A percentile compares a stretch with the other conserved stretches of the same genome.
Evolutionary conservation across 2,888 invertebrate species (phyloP).

Genomic region (Temnothorax ravouxi): DNA sequence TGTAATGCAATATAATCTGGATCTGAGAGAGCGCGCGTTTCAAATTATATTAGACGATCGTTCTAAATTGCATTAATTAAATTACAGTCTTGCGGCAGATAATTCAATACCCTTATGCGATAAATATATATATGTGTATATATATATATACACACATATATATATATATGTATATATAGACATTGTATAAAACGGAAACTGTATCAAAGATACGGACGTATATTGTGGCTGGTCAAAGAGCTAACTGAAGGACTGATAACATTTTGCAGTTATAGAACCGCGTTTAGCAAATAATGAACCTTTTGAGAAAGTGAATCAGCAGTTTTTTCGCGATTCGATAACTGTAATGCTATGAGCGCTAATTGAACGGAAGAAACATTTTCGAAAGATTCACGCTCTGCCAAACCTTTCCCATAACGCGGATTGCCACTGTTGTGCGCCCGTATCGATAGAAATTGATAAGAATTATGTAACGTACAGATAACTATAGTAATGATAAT

Average conservation of each 20-base stretch:
- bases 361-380: slow-evolving; percentile 42
- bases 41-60: slow-evolving; percentile 46
- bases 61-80: slow-evolving; percentile 44
- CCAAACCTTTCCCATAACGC: slow-evolving; percentile 1
- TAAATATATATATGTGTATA: slow-evolving; percentile 28
- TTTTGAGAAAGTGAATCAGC: slow-evolving; percentile 26
- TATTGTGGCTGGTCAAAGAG: slow-evolving; percentile 5
- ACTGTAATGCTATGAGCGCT: slow-evolving; percentile 21
- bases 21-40: slow-evolving; percentile 32
- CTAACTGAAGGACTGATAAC: slow-evolving; percentile 37
- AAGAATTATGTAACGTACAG: slow-evolving; percentile 19
- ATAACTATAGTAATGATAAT: slow-evolving; percentile 43
- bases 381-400: slow-evolving; percentile 33
- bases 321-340: slow-evolving; percentile 16
- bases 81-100: slow-evolving; percentile 47
- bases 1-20: slow-evolving; percentile 25
- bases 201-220: slow-evolving; percentile 47
- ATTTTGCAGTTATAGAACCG: slow-evolving; percentile 23
- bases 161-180: slow-evolving; percentile 6
- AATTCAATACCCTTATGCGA: slow-evolving; percentile 37
- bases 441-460: slow-evolving; percentile 31
- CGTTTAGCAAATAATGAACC: slow-evolving; percentile 31
- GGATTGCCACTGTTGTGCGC: slow-evolving; percentile 25
- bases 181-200: slow-evolving; percentile 47
- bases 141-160: too few relatives aligned